Evolutionary conservation across 1,140 invertebrate genomes (phyloP), one percentile per base, ranked within the genome.

Genomic region (Sycobia sp.): DNA sequence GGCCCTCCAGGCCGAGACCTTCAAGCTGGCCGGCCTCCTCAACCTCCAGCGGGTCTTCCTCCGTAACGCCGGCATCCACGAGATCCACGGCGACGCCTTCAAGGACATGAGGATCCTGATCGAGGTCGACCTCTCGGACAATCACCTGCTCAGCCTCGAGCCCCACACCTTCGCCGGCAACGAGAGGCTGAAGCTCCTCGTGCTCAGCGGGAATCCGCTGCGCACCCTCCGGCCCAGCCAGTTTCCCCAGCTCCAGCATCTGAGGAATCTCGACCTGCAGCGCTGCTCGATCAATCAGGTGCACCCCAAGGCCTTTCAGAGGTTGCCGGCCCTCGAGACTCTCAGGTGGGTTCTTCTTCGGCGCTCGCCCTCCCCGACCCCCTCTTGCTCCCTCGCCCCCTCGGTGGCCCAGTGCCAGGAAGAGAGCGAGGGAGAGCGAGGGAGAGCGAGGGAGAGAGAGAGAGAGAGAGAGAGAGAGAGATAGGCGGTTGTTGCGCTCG

Each of bases 1-100:
- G 16, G 85, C 86, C 54, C 80, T 95, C 25, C 87, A 89, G n/a
- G 86, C 88, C 57, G 90, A 93, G 75, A 89, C 89, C 20, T 95
- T 96, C 80, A 88, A 88, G 16, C 85, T 86, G 34, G 86, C 89
- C 13, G 91, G 90, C 2, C 80, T 96, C 51, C 81, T 94, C 1
- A 94, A 96, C 74, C 81, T 96, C 36, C 93, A 96, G 79, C 86
- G 89, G 67, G 85, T 96, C 2, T 93, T 90, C 76, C 72, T 95
- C 54, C 84, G 88, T 58, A 87, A 88, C 65, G 89, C 91, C 5
- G 86, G 88, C 64, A 84, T 96, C 14, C 83, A 87, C 51, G 86
- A 88, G 39, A 85, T 96, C 54, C 88, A 95, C 77, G 83, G 86
- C 44, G 89, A 93, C 67, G 91, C 93, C 9, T 95, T 96, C 78